These are phyloP conservation scores for Atherinomorus stipes DNA, from an alignment of 2,113 vertebrate species.

Conservation along the genomic window DNA sequence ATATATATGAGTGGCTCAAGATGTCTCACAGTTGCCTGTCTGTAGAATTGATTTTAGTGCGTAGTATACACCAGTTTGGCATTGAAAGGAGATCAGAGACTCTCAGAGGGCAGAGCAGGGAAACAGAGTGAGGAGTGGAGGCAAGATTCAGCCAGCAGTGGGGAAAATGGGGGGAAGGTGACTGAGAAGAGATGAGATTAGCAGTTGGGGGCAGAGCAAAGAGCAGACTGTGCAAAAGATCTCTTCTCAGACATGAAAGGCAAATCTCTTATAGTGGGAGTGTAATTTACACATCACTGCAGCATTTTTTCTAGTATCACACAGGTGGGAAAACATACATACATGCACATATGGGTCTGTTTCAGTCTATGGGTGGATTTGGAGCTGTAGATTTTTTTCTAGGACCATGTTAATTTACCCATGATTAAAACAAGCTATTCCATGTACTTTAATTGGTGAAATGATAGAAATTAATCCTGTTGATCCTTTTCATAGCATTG, in stretches of 20 bases:
- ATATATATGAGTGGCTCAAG: constrained; percentile 9
- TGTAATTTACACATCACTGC: constrained; percentile 18
- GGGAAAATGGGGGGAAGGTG: constrained; percentile 1
- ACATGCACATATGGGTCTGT: background rate
- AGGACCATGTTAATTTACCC: constrained; percentile 35
- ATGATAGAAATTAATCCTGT: constrained; percentile 50
- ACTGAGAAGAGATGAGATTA: constrained; percentile 36
- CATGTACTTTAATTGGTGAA: constrained; percentile 54
- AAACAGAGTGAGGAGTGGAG: constrained; percentile 1
- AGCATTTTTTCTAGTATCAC: constrained; percentile 14
- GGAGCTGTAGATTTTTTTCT: constrained; percentile 15
- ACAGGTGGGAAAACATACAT: background rate
- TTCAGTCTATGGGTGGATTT: constrained; percentile 12
- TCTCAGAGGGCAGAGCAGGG: background rate
- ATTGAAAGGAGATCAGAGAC: constrained; percentile 45
- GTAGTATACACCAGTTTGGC: constrained; percentile 36
- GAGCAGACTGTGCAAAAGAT: constrained; percentile 26
- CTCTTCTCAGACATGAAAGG: constrained; percentile 44
- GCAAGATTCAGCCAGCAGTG: constrained; percentile 1
- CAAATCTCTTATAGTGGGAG: constrained; percentile 30
- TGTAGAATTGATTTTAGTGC: constrained; percentile 32
- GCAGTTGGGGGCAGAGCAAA: constrained; percentile 24
- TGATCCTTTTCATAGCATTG: constrained; percentile 42
- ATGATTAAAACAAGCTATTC: constrained; percentile 59
- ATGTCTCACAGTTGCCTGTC: constrained; percentile 8